Base-by-base conservation (phyloP, 2,888 invertebrate genomes). In the Ophion slaviceki region DNA sequence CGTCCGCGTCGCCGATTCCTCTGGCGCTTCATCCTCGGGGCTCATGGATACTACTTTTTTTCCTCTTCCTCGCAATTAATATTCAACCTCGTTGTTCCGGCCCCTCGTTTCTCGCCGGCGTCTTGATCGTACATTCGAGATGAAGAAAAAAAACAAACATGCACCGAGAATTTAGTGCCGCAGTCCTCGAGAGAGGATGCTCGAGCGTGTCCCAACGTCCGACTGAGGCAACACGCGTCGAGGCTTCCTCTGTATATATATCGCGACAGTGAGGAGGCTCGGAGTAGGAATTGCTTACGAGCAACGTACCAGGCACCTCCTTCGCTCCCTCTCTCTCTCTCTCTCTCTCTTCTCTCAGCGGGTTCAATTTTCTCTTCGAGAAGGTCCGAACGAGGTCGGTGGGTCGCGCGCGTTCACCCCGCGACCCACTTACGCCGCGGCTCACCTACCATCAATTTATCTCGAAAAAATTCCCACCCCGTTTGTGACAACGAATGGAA, bases 291-390 rank as follows among this genome's bases (percentile, higher is more conserved):
- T 84, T 36, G 88, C 89, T 87, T 88, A 89, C 88, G 88, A 90
- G 85, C 84, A 89, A 90, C 92, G 93, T 93, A 92, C 93, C 93
- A 92, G 93, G 92, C 88, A 92, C 91, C 91, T 89, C 75, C 40
- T 80, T 82, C 45, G 68, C 66, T 67, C 57, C 17, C 66, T 80
- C 70, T 32, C 67, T 40, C 62, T 67, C 66, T 80, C 70, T 32
- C 67, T 40, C 62, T 67, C 59, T 74, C 67, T 40, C 40, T 40
- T 32, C 24, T 32, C 17, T 32, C 57, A 28, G 53, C 17, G 53
- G 17, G 53, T 17, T 53, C 53, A 53, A 53, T 53, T 53, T 53
- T 11, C 53, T 53, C 53, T 53, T 53, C 53, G 10, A 71, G n/a
- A 32, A 71, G 20, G 45, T 17, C n/a, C 32, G 40, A 67, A 67